Evolutionary conservation across 2,113 vertebrate species (phyloP).

Genomic region (Nothobranchius furzeri): DNA sequence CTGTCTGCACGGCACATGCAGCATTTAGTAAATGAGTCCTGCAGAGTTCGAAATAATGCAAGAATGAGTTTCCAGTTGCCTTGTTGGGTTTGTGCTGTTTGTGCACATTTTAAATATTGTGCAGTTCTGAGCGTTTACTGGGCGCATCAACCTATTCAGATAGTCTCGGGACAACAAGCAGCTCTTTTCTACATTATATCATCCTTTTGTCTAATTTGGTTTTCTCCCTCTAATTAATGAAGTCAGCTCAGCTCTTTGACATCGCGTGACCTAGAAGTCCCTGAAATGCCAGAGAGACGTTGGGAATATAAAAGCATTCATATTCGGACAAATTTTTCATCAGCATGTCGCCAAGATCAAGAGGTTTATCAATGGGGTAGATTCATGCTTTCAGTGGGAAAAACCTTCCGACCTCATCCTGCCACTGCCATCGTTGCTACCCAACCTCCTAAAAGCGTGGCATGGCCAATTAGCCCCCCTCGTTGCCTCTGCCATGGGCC

Average conservation of each 20-base stretch:
- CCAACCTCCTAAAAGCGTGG: constrained; percentile 44
- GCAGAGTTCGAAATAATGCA: neutral
- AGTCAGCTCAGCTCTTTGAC: constrained; percentile 26
- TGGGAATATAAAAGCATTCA: constrained; percentile 7
- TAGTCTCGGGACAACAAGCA: no score
- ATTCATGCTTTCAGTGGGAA: constrained; percentile 5
- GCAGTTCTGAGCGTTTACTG: no score
- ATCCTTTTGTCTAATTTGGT: constrained; percentile 1
- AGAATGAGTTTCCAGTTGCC: neutral
- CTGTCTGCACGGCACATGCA: neutral
- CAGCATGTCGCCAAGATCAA: constrained; percentile 7
- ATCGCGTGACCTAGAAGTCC: constrained; percentile 24
- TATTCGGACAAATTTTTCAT: constrained; percentile 13
- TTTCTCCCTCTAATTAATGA: constrained; percentile 17
- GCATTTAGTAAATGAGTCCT: neutral
- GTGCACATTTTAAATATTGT: no score
- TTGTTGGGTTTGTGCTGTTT: neutral
- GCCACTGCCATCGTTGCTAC: constrained; percentile 7
- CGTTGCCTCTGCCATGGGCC: constrained; percentile 32
- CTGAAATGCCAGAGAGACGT: constrained; percentile 25
- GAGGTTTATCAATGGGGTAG: constrained; percentile 8
- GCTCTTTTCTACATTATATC: neutral
- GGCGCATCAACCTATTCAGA: no score
- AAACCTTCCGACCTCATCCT: neutral
- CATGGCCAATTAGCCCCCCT: constrained; percentile 60